Percentiles rank a stretch among this genome's conserved stretches.
phyloP scores from a whole-genome alignment of 2,888 invertebrate species.

The Metopia argyrocephala region DNA sequence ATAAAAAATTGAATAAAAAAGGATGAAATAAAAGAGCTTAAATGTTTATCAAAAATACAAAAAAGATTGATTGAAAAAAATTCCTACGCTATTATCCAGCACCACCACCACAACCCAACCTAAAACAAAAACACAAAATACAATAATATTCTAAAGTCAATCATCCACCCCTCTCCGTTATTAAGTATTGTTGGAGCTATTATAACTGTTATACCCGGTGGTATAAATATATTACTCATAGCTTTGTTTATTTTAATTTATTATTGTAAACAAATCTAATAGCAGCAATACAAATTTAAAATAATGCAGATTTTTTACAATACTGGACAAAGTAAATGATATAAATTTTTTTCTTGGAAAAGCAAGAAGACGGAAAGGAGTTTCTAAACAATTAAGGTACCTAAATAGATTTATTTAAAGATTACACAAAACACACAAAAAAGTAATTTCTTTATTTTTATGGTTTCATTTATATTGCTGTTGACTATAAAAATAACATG shows the following conservation, averaged over 20 bases:
- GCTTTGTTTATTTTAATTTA: constrained; percentile 18
- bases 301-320: constrained; percentile 3
- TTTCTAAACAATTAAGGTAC: too few relatives aligned
- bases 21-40: constrained; percentile 2
- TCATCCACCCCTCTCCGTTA: neutral
- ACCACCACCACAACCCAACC: constrained; percentile 4
- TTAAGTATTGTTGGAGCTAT: neutral
- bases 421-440: neutral
- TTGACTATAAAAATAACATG: constrained; percentile 41
- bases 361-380: neutral
- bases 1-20: neutral
- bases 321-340: neutral
- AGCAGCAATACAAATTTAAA: neutral
- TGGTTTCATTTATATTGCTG: constrained; percentile 19
- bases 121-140: constrained; percentile 6
- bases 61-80: neutral
- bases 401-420: too few relatives aligned
- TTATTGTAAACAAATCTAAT: constrained; percentile 12
- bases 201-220: constrained; percentile 22
- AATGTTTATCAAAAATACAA: neutral
- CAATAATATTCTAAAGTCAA: constrained; percentile 18
- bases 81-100: neutral
- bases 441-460: neutral
- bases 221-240: constrained; percentile 42
- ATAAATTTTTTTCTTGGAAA: neutral